Evolutionary conservation across 1,140 invertebrate species (phyloP).

Genomic region (Rhyzopertha dominica): DNA sequence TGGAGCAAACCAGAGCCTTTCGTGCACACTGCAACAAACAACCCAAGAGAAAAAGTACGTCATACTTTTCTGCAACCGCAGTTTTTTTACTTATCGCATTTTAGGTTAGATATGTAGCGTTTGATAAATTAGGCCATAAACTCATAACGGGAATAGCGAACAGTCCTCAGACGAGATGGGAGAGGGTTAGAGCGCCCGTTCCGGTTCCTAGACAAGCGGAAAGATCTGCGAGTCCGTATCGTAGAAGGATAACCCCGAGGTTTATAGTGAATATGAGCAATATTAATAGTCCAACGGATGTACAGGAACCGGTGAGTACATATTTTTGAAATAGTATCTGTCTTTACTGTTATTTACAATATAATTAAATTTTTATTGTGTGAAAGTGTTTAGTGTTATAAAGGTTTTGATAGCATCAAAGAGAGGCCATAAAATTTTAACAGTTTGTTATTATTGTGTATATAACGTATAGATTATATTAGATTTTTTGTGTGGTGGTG

Average conservation of each 20-base stretch:
- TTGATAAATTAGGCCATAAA: slow-evolving; percentile 76
- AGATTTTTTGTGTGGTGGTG: too few relatives aligned
- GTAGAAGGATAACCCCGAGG: slow-evolving; percentile 35
- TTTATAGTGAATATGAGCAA: slow-evolving; percentile 6
- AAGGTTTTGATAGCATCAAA: too few relatives aligned
- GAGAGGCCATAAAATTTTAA: too few relatives aligned
- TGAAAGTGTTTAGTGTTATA: too few relatives aligned
- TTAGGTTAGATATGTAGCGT: slow-evolving; percentile 69
- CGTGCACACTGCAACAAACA: slow-evolving; percentile 62
- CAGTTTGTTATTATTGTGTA: too few relatives aligned
- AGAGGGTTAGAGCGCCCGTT: slow-evolving; percentile 49
- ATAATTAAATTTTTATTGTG: too few relatives aligned
- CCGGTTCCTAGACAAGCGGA: slow-evolving; percentile 33
- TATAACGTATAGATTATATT: too few relatives aligned
- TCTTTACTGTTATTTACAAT: too few relatives aligned
- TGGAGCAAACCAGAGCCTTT: slow-evolving; percentile 77
- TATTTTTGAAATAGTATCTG: too few relatives aligned
- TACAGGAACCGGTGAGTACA: too few relatives aligned
- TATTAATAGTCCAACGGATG: background rate
- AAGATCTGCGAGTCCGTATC: slow-evolving; percentile 30
- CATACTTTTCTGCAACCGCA: slow-evolving; percentile 6
- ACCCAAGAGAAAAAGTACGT: slow-evolving; percentile 71
- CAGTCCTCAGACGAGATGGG: slow-evolving; percentile 48
- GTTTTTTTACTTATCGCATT: slow-evolving; percentile 21
- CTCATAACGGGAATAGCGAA: slow-evolving; percentile 83